A percentile compares a stretch with the other conserved stretches of the same genome.
Evolutionary conservation across 2,113 vertebrate species (phyloP).

Genomic region (Murina feae): DNA sequence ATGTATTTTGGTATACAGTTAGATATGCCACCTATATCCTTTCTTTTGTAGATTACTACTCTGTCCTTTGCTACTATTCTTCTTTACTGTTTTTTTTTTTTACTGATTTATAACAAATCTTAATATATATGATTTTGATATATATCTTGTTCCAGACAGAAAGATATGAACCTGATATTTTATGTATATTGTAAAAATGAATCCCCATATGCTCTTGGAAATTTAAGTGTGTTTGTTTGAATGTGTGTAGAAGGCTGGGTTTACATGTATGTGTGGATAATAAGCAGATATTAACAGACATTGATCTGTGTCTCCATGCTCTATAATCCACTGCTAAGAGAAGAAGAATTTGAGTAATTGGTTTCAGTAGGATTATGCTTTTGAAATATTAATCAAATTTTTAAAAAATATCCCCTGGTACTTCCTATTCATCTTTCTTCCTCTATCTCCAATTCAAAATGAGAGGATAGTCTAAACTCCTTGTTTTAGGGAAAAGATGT

Average conservation of each 20-base stretch:
- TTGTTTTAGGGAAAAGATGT: neutral
- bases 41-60: slow-evolving; percentile 2
- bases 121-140: neutral
- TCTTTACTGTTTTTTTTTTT: slow-evolving; percentile 3
- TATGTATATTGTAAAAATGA: neutral
- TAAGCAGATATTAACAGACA: neutral
- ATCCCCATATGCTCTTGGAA: neutral
- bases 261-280: neutral
- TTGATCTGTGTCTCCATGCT: neutral
- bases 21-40: neutral
- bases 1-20: neutral
- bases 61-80: neutral
- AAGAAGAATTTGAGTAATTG: slow-evolving; percentile 5
- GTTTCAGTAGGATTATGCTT: neutral
- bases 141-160: neutral
- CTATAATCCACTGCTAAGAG: neutral
- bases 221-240: neutral
- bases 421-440: neutral
- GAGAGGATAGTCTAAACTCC: neutral
- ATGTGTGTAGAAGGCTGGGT: neutral
- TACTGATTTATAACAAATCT: neutral
- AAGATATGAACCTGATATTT: neutral
- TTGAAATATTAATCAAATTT: slow-evolving; percentile 32
- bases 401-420: neutral
- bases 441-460: neutral